These are phyloP conservation scores for Abrostola triplasia DNA, from an alignment of 2,888 invertebrate genomes.

Conservation along the genomic window DNA sequence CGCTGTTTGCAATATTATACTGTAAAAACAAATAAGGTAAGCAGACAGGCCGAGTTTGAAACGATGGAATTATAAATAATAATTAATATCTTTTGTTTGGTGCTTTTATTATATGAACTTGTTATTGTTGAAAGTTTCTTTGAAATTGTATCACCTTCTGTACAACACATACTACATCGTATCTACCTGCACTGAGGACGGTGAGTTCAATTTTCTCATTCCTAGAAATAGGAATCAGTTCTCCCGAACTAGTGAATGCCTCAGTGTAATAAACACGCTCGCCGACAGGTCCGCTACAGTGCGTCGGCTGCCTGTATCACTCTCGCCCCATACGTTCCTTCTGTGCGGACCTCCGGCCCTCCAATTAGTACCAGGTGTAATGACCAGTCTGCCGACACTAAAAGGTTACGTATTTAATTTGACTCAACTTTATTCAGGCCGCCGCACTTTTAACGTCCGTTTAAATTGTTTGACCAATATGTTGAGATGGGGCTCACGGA, in stretches of 20 bases:
- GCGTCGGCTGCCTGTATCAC: background rate
- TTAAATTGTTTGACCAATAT: conserved; percentile 12
- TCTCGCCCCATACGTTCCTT: background rate
- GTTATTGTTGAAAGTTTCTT: too few species aligned
- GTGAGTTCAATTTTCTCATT: background rate
- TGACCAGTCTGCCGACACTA: conserved; percentile 19
- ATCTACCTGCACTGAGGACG: background rate
- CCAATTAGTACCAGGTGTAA: conserved; percentile 25
- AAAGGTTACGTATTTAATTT: conserved; percentile 20
- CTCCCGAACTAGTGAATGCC: background rate
- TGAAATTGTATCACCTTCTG: too few species aligned
- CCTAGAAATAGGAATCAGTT: background rate
- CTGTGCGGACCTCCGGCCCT: background rate
- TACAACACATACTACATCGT: too few species aligned
- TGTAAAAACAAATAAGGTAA: background rate
- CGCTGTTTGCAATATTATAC: background rate
- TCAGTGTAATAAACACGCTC: conserved; percentile 7
- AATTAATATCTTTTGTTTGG: too few species aligned
- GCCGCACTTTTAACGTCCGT: conserved; percentile 1
- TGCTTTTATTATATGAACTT: too few species aligned
- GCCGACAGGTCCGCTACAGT: conserved; percentile 1
- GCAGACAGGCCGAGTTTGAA: background rate
- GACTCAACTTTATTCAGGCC: conserved; percentile 12
- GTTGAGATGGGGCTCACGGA: background rate
- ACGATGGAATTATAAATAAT: background rate